phyloP scores from a whole-genome alignment of 2,113 vertebrate genomes.

The Rhea pennata region DNA sequence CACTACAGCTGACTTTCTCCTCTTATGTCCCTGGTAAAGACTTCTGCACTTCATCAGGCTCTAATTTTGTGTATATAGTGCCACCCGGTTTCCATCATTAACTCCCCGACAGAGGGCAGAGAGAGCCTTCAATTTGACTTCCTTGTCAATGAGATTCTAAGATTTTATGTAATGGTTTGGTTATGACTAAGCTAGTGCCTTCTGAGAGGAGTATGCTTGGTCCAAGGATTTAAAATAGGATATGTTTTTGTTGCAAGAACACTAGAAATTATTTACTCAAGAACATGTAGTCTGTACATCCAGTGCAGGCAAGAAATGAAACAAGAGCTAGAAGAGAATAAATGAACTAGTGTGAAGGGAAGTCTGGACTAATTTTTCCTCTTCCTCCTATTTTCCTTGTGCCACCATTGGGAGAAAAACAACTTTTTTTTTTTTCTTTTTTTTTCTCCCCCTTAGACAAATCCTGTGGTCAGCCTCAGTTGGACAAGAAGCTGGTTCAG shows the following conservation, averaged over 20 bases:
- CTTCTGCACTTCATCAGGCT: not conserved
- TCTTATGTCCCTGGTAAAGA: not conserved
- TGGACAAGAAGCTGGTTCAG: not conserved
- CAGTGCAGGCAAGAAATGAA: not conserved
- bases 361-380: not conserved
- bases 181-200: not conserved
- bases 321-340: not conserved
- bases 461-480: not conserved
- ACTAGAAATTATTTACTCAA: not conserved
- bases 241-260: not conserved
- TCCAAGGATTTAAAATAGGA: not conserved
- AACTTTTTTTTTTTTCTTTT: not conserved
- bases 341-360: not conserved
- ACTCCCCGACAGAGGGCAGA: slow-evolving; percentile 41
- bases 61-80: not conserved
- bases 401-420: not conserved
- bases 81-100: not conserved
- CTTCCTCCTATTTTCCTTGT: not conserved
- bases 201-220: not conserved
- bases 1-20: not conserved
- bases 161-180: not conserved
- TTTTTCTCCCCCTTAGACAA: not conserved
- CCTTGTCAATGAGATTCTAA: not conserved
- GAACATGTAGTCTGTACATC: not conserved
- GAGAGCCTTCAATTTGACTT: not conserved